Evolutionary conservation across 2,797 vertebrate genomes (phyloP).

Genomic region (Neosilurus mollespiculum): DNA sequence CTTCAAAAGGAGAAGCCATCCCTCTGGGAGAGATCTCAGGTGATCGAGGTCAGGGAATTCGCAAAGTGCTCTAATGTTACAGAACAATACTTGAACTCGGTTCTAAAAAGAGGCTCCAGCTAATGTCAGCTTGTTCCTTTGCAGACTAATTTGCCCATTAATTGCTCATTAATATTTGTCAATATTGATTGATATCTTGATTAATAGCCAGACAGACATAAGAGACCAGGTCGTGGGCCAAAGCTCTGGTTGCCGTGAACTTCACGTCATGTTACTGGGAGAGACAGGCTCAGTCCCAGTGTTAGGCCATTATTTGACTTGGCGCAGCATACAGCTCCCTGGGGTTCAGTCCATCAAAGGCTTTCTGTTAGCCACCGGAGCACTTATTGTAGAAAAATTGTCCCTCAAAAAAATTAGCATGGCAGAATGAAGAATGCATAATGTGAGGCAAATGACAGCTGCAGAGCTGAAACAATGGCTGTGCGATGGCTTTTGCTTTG

Average conservation of each 20-base stretch:
- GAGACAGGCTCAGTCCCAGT: slow-evolving; percentile 82
- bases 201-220: slow-evolving; percentile 71
- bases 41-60: slow-evolving; percentile 23
- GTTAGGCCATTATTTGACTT: slow-evolving; percentile 92
- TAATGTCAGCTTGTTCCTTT: slow-evolving; percentile 12
- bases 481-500: slow-evolving; percentile 83
- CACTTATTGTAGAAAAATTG: slow-evolving; percentile 93
- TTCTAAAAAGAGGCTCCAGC: slow-evolving; percentile 3
- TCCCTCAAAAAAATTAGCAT: slow-evolving; percentile 91
- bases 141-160: slow-evolving; percentile 47
- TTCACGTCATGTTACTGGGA: slow-evolving; percentile 79
- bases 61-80: slow-evolving; percentile 27
- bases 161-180: slow-evolving; percentile 42
- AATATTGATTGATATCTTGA: slow-evolving; percentile 78
- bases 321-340: slow-evolving; percentile 84
- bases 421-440: slow-evolving; percentile 90
- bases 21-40: slow-evolving; percentile 22
- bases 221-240: slow-evolving; percentile 61
- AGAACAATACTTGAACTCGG: slow-evolving; percentile 22
- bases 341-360: slow-evolving; percentile 89
- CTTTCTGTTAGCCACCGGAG: slow-evolving; percentile 89
- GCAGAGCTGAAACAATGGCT: slow-evolving; percentile 88
- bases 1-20: slow-evolving; percentile 15
- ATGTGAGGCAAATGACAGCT: slow-evolving; percentile 95
- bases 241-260: slow-evolving; percentile 78